phyloP scores from a whole-genome alignment of 1,140 invertebrate genomes.

The Heliconius eleuchia region DNA sequence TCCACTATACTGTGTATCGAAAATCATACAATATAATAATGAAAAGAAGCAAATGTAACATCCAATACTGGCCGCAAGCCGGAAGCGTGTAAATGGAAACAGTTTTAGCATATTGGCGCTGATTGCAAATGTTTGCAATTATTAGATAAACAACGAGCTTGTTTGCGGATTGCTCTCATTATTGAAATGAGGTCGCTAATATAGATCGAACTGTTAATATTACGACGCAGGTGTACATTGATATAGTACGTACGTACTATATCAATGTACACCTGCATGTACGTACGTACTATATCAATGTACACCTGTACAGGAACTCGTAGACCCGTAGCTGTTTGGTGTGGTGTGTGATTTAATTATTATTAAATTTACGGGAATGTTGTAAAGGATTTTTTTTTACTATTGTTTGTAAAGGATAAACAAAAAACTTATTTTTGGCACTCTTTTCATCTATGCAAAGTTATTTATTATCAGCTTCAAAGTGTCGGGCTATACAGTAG shows the following conservation, averaged over 20 bases:
- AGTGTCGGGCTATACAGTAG: too few relatives aligned
- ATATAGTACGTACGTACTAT: neutral
- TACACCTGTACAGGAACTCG: neutral
- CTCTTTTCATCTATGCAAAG: too few relatives aligned
- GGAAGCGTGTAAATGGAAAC: constrained; percentile 30
- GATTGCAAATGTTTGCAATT: constrained; percentile 67
- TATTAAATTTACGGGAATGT: too few relatives aligned
- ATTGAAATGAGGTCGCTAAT: constrained; percentile 63
- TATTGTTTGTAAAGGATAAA: too few relatives aligned
- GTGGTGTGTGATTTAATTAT: too few relatives aligned
- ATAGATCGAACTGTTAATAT: constrained; percentile 40
- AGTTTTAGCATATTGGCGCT: constrained; percentile 50
- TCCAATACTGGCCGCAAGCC: constrained; percentile 31
- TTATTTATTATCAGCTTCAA: too few relatives aligned
- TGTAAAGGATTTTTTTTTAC: too few relatives aligned
- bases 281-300: too few relatives aligned
- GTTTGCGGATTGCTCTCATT: constrained; percentile 69
- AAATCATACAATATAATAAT: neutral
- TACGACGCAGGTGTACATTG: constrained; percentile 15
- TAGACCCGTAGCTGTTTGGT: neutral
- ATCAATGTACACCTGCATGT: too few relatives aligned
- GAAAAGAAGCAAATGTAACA: constrained; percentile 26
- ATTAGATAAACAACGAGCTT: constrained; percentile 66
- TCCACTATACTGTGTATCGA: too few relatives aligned
- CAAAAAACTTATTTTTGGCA: too few relatives aligned